Base-by-base conservation (phyloP, 2,113 vertebrate species). In the Thunnus thynnus region DNA sequence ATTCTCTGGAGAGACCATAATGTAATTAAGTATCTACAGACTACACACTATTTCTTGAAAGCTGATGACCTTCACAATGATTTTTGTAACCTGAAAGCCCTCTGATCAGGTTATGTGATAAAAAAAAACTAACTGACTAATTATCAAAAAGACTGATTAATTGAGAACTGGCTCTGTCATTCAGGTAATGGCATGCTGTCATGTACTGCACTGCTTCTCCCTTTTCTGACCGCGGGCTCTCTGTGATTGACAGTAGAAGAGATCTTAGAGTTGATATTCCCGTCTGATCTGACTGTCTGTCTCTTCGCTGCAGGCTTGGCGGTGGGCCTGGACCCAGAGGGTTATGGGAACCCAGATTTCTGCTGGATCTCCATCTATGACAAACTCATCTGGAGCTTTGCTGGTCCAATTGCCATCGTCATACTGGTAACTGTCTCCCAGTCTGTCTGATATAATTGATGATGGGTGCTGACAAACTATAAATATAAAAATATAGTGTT, bases 361-460 rank as follows among this genome's bases (percentile, higher is more conserved):
- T 99, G 98, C 83, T 99, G 98, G 98, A 98, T 99, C 91, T 99
- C 98, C 16, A 95, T 99, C 90, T 96, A 99, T 9, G 98, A 99
- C 91, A 99, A 99, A 89, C 97, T 99, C 81, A 95, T 99, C 91
- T 99, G 98, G 98, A 99, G 97, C 93, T 99, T 99, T 56, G 98
- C 98, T 57, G 97, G 98, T 87, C 98, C 98, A 57, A 95, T 99
- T 7, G 94, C 95, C 93, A 95, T 99, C 36, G 98, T 99, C 83
- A 94, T 99, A 64, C 91, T 98, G 97, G 98, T 99, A 95, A 95
- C 68, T 17, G 20, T 32, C 52, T 60, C 16, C 44, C 36, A 85
- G 48, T 36, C 14, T 71, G 18, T 72, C 30, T 50, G 5, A 56
- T 61, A 36, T 22, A 13, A 10, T 57, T 17, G 51, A 54, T 14